phyloP scores from a whole-genome alignment of 2,888 invertebrate genomes.

The Phorcus lineatus region DNA sequence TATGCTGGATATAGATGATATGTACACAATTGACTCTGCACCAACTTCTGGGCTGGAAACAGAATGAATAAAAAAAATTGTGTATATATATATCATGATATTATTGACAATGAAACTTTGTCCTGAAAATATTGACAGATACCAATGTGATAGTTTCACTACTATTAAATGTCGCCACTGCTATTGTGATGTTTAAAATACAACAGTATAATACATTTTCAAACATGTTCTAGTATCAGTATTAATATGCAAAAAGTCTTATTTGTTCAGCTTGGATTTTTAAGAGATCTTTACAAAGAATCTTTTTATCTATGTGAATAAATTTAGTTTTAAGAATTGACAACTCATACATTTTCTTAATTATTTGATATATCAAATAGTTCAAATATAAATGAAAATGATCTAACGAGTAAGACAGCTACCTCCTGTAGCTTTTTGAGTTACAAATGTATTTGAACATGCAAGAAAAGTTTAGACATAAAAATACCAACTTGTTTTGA shows the following conservation, averaged over 20 bases:
- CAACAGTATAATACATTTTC: too few relatives aligned
- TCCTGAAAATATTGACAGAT: neutral
- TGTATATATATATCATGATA: neutral
- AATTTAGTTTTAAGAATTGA: neutral
- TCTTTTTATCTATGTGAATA: neutral
- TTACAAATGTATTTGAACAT: neutral
- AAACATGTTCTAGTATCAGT: neutral
- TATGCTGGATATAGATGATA: slow-evolving; percentile 72
- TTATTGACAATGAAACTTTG: neutral
- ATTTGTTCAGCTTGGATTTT: neutral
- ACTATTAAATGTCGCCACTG: too few relatives aligned
- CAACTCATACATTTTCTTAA: neutral
- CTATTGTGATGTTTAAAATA: too few relatives aligned
- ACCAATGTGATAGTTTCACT: neutral
- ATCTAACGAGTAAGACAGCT: too few relatives aligned
- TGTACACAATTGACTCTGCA: slow-evolving; percentile 51
- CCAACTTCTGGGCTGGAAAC: slow-evolving; percentile 57
- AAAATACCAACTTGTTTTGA: slow-evolving; percentile 48
- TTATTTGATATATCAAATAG: neutral
- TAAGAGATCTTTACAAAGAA: neutral
- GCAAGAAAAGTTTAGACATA: neutral
- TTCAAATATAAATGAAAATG: too few relatives aligned
- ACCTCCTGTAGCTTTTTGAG: too few relatives aligned
- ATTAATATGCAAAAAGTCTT: neutral
- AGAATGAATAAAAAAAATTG: neutral